Percentiles rank a stretch among this genome's conserved stretches.
Evolutionary conservation across 2,797 vertebrate genomes (phyloP).

Genomic region (Sebastes nivosus): DNA sequence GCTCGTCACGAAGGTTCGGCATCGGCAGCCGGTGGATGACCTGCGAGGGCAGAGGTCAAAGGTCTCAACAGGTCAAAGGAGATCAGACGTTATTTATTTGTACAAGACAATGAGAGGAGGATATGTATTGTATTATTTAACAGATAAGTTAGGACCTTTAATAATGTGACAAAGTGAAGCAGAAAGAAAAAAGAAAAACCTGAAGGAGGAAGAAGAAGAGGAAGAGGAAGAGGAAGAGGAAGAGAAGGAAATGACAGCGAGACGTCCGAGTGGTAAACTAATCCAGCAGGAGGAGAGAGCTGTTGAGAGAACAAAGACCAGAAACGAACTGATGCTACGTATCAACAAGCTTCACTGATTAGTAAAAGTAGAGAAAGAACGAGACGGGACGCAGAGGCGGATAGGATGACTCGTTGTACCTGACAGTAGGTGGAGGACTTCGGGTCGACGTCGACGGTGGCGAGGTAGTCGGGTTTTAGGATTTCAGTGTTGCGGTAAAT

Average conservation of each 20-base stretch:
- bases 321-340: neutral
- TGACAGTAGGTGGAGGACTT: slow-evolving; percentile 86
- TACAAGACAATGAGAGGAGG: neutral
- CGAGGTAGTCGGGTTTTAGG: slow-evolving; percentile 91
- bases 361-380: neutral
- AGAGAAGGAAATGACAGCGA: neutral
- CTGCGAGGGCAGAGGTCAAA: slow-evolving; percentile 63
- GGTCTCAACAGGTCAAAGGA: neutral
- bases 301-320: neutral
- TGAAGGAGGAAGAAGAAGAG: neutral
- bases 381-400: too few species aligned
- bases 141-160: neutral
- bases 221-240: neutral
- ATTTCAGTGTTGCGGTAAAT: slow-evolving; percentile 88
- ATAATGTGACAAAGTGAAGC: neutral
- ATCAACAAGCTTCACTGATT: neutral
- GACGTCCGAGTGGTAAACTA: neutral
- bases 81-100: neutral
- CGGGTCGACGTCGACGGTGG: slow-evolving; percentile 91
- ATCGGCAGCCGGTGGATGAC: slow-evolving; percentile 93
- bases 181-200: neutral
- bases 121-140: neutral
- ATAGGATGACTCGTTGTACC: slow-evolving; percentile 67
- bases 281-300: neutral
- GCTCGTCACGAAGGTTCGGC: slow-evolving; percentile 90